Evolutionary conservation across 2,888 invertebrate genomes (phyloP).

Genomic region (Amblyjoppa proteus): DNA sequence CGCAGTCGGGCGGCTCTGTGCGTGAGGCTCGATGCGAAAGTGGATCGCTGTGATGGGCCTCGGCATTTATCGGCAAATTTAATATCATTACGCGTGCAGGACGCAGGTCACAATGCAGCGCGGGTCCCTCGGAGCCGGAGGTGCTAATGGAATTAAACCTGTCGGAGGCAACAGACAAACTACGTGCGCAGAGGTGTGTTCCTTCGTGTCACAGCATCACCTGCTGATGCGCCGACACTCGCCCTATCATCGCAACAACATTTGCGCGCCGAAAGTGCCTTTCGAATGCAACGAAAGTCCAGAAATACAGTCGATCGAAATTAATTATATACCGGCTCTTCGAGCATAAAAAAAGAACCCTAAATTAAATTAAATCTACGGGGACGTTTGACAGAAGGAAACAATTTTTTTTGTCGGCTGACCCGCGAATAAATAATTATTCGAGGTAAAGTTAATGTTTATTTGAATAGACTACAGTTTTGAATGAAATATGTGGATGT

Average conservation of each 20-base stretch:
- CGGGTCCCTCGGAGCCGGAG: constrained; percentile 48
- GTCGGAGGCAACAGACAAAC: constrained; percentile 46
- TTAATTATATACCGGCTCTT: too few species aligned
- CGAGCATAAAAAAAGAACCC: too few species aligned
- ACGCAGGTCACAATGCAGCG: constrained; percentile 48
- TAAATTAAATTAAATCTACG: too few species aligned
- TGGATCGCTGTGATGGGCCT: constrained; percentile 45
- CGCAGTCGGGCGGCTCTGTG: background rate
- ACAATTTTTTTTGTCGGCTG: too few species aligned
- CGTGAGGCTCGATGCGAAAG: constrained; percentile 28
- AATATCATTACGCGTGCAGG: constrained; percentile 59
- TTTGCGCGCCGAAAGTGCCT: background rate
- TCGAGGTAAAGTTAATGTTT: background rate
- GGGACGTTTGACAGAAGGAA: too few species aligned
- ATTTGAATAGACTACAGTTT: background rate
- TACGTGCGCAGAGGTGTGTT: constrained; percentile 18
- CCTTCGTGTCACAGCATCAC: constrained; percentile 34
- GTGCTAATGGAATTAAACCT: constrained; percentile 65
- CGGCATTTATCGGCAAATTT: constrained; percentile 66
- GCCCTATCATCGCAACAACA: background rate
- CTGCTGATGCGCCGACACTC: constrained; percentile 5
- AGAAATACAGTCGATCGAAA: background rate
- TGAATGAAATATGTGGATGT: background rate
- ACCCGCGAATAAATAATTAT: too few species aligned
- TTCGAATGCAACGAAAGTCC: background rate